A percentile compares a stretch with the other conserved stretches of the same genome.
These are phyloP conservation scores for Reinhardtius hippoglossoides DNA, from an alignment of 2,113 vertebrate species.

Conservation along the genomic window DNA sequence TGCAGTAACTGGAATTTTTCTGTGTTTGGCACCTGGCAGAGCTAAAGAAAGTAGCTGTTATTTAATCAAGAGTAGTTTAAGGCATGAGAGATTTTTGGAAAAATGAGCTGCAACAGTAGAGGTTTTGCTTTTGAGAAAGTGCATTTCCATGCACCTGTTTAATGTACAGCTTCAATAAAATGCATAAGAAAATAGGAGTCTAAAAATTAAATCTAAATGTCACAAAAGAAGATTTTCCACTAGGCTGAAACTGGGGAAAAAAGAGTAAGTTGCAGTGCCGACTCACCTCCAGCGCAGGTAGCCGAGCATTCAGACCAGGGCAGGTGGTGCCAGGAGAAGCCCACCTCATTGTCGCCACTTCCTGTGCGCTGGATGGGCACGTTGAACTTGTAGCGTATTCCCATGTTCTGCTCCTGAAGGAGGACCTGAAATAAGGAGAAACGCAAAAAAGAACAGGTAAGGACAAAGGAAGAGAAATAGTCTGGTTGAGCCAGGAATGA, in stretches of 20 bases:
- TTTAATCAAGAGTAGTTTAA: neutral
- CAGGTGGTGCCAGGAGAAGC: conserved; percentile 94
- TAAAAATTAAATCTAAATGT: neutral
- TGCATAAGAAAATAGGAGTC: no score
- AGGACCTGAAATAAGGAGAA: conserved; percentile 85
- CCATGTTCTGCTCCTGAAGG: conserved; percentile 96
- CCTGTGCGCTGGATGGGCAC: conserved; percentile 95
- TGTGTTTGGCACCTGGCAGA: neutral
- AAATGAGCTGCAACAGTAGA: neutral
- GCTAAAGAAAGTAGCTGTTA: neutral
- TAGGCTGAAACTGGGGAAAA: no score
- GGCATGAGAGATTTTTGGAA: neutral
- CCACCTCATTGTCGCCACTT: conserved; percentile 96
- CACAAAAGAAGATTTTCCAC: no score
- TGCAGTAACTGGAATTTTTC: neutral
- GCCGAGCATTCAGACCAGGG: conserved; percentile 97
- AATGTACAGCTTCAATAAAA: no score
- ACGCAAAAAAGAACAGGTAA: neutral
- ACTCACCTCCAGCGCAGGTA: conserved; percentile 95
- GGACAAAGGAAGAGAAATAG: neutral
- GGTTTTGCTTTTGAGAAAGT: neutral
- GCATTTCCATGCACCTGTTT: neutral
- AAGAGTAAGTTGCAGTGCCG: neutral
- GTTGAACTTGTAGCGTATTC: conserved; percentile 96
- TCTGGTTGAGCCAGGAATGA: neutral